Percentiles rank a stretch among this genome's conserved stretches.
phyloP scores from a whole-genome alignment of 2,888 invertebrate species.

The Phalera bucephala region DNA sequence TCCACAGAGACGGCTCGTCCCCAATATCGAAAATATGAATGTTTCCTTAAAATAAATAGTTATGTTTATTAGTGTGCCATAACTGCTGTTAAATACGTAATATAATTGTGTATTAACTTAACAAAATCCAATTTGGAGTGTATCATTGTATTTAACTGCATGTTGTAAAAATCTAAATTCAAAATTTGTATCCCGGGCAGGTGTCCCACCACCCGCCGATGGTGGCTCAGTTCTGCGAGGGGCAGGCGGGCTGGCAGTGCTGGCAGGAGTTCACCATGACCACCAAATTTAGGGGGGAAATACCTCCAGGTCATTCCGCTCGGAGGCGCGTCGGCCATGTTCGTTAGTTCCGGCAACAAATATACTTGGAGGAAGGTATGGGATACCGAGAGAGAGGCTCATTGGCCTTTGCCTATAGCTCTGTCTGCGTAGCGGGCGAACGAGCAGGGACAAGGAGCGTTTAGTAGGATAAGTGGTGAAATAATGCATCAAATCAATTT shows the following conservation, averaged over 20 bases:
- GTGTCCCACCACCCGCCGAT: conserved; percentile 99
- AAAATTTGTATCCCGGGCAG: conserved; percentile 41
- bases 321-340: conserved; percentile 88
- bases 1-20: too few species aligned
- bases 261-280: conserved; percentile 99
- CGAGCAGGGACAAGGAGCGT: neutral
- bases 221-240: conserved; percentile 97
- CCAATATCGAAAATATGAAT: too few species aligned
- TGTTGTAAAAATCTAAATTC: conserved; percentile 18
- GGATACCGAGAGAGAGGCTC: neutral
- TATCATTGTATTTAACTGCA: too few species aligned
- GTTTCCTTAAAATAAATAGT: too few species aligned
- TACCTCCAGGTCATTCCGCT: conserved; percentile 94
- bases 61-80: too few species aligned
- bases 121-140: too few species aligned
- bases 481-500: too few species aligned
- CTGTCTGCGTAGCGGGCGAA: neutral
- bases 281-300: conserved; percentile 99
- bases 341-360: conserved; percentile 88
- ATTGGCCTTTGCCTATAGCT: too few species aligned
- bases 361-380: conserved; percentile 97
- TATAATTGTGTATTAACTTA: too few species aligned
- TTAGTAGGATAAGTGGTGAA: too few species aligned
- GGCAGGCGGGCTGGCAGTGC: conserved; percentile 92
- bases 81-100: too few species aligned